phyloP scores from a whole-genome alignment of 2,888 invertebrate species.

The Andrena praecox region DNA sequence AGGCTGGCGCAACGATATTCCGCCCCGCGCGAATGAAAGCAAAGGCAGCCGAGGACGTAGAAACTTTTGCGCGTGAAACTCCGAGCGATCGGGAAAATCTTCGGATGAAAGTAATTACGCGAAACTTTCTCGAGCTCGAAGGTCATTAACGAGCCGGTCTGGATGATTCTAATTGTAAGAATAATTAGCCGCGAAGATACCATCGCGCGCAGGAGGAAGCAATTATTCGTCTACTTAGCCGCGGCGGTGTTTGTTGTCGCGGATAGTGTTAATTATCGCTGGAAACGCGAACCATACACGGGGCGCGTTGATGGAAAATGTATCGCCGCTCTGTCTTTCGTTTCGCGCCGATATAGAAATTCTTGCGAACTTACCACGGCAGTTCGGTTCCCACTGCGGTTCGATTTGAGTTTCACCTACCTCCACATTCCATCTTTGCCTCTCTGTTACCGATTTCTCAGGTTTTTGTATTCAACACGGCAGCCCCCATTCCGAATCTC shows the following conservation, averaged over 20 bases:
- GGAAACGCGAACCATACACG: slow-evolving; percentile 14
- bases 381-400: neutral
- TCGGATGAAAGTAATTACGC: slow-evolving; percentile 80
- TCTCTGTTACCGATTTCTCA: neutral
- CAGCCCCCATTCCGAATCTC: neutral
- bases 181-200: slow-evolving; percentile 64
- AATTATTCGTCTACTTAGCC: slow-evolving; percentile 51
- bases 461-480: neutral
- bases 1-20: slow-evolving; percentile 5
- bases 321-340: neutral
- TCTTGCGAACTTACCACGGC: slow-evolving; percentile 27
- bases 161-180: slow-evolving; percentile 56
- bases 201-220: slow-evolving; percentile 60
- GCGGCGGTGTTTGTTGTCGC: slow-evolving; percentile 34
- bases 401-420: neutral
- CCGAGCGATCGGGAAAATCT: slow-evolving; percentile 69
- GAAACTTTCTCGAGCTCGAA: slow-evolving; percentile 80
- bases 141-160: slow-evolving; percentile 80
- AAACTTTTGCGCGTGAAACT: slow-evolving; percentile 54
- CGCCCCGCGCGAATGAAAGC: slow-evolving; percentile 62
- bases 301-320: slow-evolving; percentile 24
- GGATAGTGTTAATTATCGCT: slow-evolving; percentile 37
- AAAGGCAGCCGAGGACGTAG: slow-evolving; percentile 49
- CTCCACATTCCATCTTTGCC: neutral
- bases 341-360: slow-evolving; percentile 28